Conservation (phyloP, 2,113 vertebrate genomes). For the Balaeniceps rex region DNA sequence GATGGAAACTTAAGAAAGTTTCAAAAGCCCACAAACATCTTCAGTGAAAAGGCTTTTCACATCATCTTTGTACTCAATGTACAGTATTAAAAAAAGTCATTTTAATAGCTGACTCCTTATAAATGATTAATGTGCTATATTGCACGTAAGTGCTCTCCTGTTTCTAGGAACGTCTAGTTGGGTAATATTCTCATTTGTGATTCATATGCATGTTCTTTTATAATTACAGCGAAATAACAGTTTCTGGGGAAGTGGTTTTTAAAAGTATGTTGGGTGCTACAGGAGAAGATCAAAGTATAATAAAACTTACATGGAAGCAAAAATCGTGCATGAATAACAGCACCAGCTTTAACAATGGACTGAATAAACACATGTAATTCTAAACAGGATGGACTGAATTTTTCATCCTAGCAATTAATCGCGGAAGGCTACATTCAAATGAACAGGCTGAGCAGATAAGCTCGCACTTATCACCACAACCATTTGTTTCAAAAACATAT, state of each 20-base stretch:
- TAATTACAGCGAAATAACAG: conserved; percentile 45
- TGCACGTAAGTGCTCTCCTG: conserved; percentile 17
- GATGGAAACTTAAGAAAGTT: not conserved
- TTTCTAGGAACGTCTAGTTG: conserved; percentile 37
- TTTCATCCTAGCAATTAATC: not conserved
- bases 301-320: conserved; percentile 20
- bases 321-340: not conserved
- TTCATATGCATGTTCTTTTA: conserved; percentile 18
- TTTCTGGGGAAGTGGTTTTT: conserved; percentile 4
- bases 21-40: not conserved
- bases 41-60: not conserved
- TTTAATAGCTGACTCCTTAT: conserved; percentile 28
- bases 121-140: conserved; percentile 42
- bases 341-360: not conserved
- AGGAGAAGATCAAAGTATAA: conserved; percentile 36
- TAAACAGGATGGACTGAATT: conserved; percentile 2
- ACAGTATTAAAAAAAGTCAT: not conserved
- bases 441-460: conserved; percentile 5
- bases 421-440: not conserved
- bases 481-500: not conserved
- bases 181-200: conserved; percentile 44
- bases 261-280: not conserved
- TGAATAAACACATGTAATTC: conserved; percentile 3
- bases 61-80: not conserved
- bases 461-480: not conserved